Percentiles rank a stretch among this genome's conserved stretches.
phyloP scores from a whole-genome alignment of 1,140 invertebrate genomes.

The Lepidotrigona ventralis region DNA sequence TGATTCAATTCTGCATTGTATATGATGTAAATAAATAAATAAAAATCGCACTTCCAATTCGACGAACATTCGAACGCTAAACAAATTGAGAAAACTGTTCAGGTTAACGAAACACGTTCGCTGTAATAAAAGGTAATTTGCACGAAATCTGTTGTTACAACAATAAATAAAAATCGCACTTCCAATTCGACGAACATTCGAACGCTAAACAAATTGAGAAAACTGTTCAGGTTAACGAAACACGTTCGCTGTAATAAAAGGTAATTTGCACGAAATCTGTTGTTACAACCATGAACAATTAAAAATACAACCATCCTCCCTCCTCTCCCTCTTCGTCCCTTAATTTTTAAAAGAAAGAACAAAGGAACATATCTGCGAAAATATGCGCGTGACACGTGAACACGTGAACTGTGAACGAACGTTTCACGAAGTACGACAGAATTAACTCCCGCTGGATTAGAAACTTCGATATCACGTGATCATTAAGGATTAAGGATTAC shows the following conservation, averaged over 20 bases:
- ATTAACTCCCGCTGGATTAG: slow-evolving; percentile 50
- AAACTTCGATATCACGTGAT: slow-evolving; percentile 11
- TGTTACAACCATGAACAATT: too few species aligned
- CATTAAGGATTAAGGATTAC: slow-evolving; percentile 53
- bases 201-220: too few species aligned
- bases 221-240: too few species aligned
- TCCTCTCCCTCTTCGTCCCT: background rate
- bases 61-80: too few species aligned
- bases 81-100: too few species aligned
- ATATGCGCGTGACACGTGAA: too few species aligned
- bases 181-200: too few species aligned
- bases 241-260: background rate
- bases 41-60: too few species aligned
- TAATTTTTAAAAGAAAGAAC: slow-evolving; percentile 15
- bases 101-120: too few species aligned
- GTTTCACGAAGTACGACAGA: background rate
- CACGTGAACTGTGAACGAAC: background rate
- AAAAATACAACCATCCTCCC: background rate
- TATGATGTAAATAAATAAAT: too few species aligned
- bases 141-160: background rate
- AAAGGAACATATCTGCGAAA: background rate
- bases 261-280: background rate
- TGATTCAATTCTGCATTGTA: too few species aligned
- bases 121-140: background rate
- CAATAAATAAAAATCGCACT: too few species aligned